Conservation (phyloP, 2,797 vertebrate species). For the Bovichtus diacanthus region DNA sequence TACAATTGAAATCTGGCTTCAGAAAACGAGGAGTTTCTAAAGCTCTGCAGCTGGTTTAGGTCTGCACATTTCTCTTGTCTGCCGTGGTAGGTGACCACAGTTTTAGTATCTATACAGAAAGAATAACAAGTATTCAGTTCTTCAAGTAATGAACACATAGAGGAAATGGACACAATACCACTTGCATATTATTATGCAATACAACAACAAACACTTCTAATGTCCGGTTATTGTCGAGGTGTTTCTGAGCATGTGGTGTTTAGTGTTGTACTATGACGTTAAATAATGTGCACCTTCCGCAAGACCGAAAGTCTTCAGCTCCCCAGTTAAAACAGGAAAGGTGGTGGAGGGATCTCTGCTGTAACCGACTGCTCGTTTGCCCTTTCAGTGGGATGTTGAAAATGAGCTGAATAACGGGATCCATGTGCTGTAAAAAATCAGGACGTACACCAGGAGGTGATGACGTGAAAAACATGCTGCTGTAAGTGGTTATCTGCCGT, state of each 20-base stretch:
- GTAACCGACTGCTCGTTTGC: slow-evolving; percentile 13
- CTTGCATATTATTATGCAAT: neutral
- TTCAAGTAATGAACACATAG: neutral
- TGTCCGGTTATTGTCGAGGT: neutral
- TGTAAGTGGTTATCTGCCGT: slow-evolving; percentile 24
- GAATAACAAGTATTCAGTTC: neutral
- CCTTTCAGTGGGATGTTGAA: neutral
- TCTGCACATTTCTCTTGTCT: neutral
- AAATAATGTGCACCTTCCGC: neutral
- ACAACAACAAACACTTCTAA: no score
- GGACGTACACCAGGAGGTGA: neutral
- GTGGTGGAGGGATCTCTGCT: neutral
- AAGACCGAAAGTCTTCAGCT: neutral
- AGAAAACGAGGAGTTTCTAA: neutral
- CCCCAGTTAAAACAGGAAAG: no score
- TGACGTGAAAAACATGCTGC: neutral
- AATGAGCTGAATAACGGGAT: neutral
- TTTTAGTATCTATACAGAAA: neutral
- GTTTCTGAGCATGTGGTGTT: neutral
- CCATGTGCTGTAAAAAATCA: neutral
- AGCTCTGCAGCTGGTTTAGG: slow-evolving; percentile 2
- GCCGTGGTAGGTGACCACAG: neutral
- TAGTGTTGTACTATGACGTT: neutral
- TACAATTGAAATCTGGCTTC: neutral
- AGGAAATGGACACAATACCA: neutral